Evolutionary conservation across 2,797 vertebrate species (phyloP).

Genomic region (Schizopygopsis malacanthus): DNA sequence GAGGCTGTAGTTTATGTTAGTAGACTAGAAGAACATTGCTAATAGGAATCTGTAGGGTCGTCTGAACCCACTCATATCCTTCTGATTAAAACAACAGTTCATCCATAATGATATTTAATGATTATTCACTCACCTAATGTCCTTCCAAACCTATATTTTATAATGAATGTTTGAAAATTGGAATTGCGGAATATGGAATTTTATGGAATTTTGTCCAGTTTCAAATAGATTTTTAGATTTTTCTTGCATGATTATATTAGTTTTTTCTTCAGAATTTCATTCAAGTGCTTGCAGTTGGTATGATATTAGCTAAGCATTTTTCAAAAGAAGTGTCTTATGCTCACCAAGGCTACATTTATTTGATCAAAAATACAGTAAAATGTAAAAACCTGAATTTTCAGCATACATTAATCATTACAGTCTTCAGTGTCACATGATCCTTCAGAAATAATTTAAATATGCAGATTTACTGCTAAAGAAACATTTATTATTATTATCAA

Average conservation of each 20-base stretch:
- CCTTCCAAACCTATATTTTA: no score
- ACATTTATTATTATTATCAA: neutral
- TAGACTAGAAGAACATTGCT: slow-evolving; percentile 11
- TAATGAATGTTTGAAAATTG: no score
- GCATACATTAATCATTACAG: neutral
- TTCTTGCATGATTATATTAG: neutral
- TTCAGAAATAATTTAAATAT: neutral
- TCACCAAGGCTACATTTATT: neutral
- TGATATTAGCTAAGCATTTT: neutral
- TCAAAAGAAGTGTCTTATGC: neutral
- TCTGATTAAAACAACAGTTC: neutral
- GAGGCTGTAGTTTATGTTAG: slow-evolving; percentile 58
- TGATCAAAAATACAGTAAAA: neutral
- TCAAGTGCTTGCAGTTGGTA: neutral
- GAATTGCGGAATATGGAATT: no score
- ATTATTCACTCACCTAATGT: neutral
- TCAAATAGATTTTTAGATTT: neutral
- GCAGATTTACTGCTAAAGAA: neutral
- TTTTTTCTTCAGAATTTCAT: neutral
- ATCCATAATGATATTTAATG: neutral
- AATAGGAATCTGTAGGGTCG: neutral
- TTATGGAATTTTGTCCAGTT: neutral
- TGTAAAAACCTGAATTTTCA: neutral
- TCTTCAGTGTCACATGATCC: neutral
- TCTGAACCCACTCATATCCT: neutral